Evolutionary conservation across 2,888 invertebrate species (phyloP).

Genomic region (Coecobrya sp.): DNA sequence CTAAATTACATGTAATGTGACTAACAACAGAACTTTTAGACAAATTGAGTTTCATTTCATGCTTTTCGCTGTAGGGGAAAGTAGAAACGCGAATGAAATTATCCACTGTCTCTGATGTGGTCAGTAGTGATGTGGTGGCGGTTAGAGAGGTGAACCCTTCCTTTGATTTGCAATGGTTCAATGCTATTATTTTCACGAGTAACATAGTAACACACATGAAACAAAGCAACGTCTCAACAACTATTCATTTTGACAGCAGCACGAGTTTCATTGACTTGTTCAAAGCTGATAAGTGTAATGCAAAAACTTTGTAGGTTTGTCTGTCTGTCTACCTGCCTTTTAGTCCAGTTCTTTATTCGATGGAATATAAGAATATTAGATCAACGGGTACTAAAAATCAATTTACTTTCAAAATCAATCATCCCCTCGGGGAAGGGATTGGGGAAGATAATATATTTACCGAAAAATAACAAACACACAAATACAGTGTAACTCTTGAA

Average conservation of each 20-base stretch:
- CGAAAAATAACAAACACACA: no score
- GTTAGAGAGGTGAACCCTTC: background rate
- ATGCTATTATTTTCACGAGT: background rate
- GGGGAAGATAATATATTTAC: no score
- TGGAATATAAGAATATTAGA: background rate
- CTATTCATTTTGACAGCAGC: constrained; percentile 16
- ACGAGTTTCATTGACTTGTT: background rate
- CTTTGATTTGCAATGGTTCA: background rate
- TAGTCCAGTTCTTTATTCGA: background rate
- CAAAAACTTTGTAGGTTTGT: background rate
- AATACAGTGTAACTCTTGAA: no score
- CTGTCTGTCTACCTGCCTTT: background rate
- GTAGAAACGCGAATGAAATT: background rate
- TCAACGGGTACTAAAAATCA: background rate
- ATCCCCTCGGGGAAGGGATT: no score
- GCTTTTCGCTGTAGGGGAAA: constrained; percentile 11
- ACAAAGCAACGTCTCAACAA: background rate
- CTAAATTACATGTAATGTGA: background rate
- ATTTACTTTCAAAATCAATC: no score
- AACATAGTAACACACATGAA: background rate
- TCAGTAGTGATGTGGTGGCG: background rate
- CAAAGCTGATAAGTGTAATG: background rate
- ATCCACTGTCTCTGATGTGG: constrained; percentile 1
- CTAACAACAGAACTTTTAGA: constrained; percentile 30
- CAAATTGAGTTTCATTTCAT: constrained; percentile 24